Evolutionary conservation across 2,888 invertebrate genomes (phyloP), one percentile per base, ranked within the genome.

Genomic region (Callinectes sapidus): DNA sequence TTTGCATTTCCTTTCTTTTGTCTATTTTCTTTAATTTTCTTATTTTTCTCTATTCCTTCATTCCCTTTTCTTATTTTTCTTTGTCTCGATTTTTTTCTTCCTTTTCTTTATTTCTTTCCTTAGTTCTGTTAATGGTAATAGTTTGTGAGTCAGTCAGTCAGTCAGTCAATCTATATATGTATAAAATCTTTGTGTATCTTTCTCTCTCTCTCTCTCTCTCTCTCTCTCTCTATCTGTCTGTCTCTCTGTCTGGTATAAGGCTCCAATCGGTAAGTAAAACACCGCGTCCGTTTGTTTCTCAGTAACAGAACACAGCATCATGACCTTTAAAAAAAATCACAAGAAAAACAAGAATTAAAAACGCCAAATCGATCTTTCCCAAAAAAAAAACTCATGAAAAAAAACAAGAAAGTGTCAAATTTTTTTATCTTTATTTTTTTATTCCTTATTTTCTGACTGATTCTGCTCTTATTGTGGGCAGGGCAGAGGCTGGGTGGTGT

Each of bases 401-500:
- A n/a, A n/a, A n/a, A n/a, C n/a, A n/a, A n/a, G n/a, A n/a, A n/a
- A n/a, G n/a, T n/a, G n/a, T n/a, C n/a, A n/a, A n/a, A 2, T 23
- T 8, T 6, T 8, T 61, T 1, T 61, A 5, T 61, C 23, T 8
- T 8, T 61, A 6, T 23, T 8, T 16, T 0, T 61, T 6, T 18
- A 3, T 61, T 61, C 10, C 13, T 8, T 77, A 8, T 13, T 3
- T 35, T 81, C 2, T 28, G 28, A 71, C 71, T 71, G 6, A 71
- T 28, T 71, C 71, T 71, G 66, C 28, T 71, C 35, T 81, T 35
- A 35, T 81, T 2, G 35, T 35, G 32, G 81, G 32, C 81, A 35
- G 81, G 81, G 81, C 81, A 81, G 28, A 35, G 71, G 71, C 71
- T 71, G 23, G 71, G 71, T 71, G 71, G 81, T 81, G 81, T 13